Evolutionary conservation across 37 sponge, comb jelly and placozoan genomes (phyloP), one percentile per base, ranked within the genome.

Genomic region (Chondrilla cf. caribensis): DNA sequence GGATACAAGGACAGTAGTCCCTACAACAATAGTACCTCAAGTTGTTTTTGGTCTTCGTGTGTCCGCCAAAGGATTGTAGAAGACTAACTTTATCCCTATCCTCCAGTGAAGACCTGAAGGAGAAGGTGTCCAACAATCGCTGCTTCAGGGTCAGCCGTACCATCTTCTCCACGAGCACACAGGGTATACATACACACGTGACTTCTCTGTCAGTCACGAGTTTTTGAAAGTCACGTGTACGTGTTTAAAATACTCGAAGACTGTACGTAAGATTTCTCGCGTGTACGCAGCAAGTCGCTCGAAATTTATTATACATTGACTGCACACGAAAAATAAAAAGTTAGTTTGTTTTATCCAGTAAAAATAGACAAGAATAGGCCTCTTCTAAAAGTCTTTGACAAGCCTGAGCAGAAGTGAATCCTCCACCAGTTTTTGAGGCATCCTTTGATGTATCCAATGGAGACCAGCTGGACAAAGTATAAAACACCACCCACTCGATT

Each of bases 321-420:
- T n/a, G n/a, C n/a, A n/a, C n/a, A n/a, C n/a, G n/a, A n/a, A n/a
- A n/a, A n/a, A n/a, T n/a, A n/a, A n/a, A n/a, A n/a, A 47, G 51
- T 47, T 11, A 47, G 51, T 11, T 47, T 47, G 51, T 14, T 47
- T 11, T 11, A 11, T 6, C 9, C 51, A 14, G 51, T 47, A 78
- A 79, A 9, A 87, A 79, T 28, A 97, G 77, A 85, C 93, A 92
- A 3, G 95, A 89, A 80, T 87, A 97, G 18, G 98, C 95, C 25
- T 97, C 98, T 79, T 95, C 87, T 17, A 97, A 78, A 19, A 90
- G 87, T 60, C 95, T 81, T 29, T 87, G 87, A 71, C 94, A 95
- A 3, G 87, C 92, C 40, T 87, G 84, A 19, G 80, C 87, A 22
- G 81, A 68, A 3, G 71, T 33, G 68, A 92, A 97, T 39, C 98